Base-by-base conservation (phyloP, 2,113 vertebrate species). In the Vidua macroura region DNA sequence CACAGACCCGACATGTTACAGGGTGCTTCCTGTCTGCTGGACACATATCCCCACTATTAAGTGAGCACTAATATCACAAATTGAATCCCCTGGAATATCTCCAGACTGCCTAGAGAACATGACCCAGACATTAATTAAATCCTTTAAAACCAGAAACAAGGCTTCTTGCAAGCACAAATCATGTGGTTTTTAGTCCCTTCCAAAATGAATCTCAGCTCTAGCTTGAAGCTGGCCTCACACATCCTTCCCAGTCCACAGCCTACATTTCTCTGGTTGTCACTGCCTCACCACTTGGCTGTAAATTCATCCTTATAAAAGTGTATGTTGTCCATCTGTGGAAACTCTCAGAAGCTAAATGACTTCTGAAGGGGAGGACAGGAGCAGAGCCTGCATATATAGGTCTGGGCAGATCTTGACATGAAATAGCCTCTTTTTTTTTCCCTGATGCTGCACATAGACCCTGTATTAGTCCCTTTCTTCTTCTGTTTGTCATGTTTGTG, bases 71-170 rank as follows among this genome's bases (percentile, higher is more conserved):
- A 76, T 92, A 89, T 89, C 80, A 82, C 74, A 75, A 76, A 89
- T 10, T 51, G 83, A 95, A 93, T 95, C 91, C 92, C 27, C 46
- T 95, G 94, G 94, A 95, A 95, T 95, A 91, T 79, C 70, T 95
- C 94, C 93, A 92, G 91, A 82, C 93, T 95, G 91, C 81, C 80
- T 95, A 87, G 83, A 95, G 91, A 95, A 95, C 83, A 96, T 73
- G 91, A 95, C 89, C 95, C 94, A 92, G 94, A 84, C 95, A 95
- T 84, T 86, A 91, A 87, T 86, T 69, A 92, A 94, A 93, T 91
- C 92, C 91, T 76, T 92, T 95, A 84, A 95, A 95, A 60, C 69
- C 91, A 92, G 91, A 78, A 93, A 73, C 46, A 82, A 69, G 1
- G 8, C 49, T 84, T 91, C 91, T 95, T 78, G 75, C 81, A 82